phyloP scores from a whole-genome alignment of 2,797 vertebrate species.

The Aulostomus chinensis region DNA sequence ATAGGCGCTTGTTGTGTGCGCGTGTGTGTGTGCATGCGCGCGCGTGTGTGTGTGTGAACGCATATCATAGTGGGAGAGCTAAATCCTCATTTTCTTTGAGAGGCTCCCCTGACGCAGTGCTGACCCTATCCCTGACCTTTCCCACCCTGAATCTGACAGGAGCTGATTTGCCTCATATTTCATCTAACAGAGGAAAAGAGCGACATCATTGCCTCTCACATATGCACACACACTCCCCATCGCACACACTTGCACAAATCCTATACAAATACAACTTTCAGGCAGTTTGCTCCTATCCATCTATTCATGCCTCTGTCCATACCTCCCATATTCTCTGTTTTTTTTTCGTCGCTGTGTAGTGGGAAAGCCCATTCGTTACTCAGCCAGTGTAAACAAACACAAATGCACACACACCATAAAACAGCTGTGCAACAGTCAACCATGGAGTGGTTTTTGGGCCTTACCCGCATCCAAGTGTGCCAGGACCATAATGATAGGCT shows the following conservation, averaged over 20 bases:
- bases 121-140: conserved; percentile 69
- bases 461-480: conserved; percentile 68
- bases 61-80: conserved; percentile 46
- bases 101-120: conserved; percentile 53
- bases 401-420: conserved; percentile 25
- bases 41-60: conserved; percentile 4
- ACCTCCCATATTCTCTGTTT: conserved; percentile 11
- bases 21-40: neutral
- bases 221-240: conserved; percentile 3
- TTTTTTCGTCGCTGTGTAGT: conserved; percentile 25
- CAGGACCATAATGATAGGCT: conserved; percentile 76
- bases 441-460: conserved; percentile 40
- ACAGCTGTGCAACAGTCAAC: conserved; percentile 41
- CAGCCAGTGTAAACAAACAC: conserved; percentile 45
- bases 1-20: conserved; percentile 27
- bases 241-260: conserved; percentile 17
- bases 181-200: conserved; percentile 48
- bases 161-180: conserved; percentile 75
- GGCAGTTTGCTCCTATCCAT: conserved; percentile 23
- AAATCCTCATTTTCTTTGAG: conserved; percentile 68
- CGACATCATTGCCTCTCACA: conserved; percentile 5
- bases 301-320: conserved; percentile 18
- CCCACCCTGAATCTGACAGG: conserved; percentile 66
- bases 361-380: conserved; percentile 60
- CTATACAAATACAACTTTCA: conserved; percentile 39